Evolutionary conservation across 2,113 vertebrate species (phyloP), one percentile per base, ranked within the genome.

Genomic region (Pangasianodon gigas): DNA sequence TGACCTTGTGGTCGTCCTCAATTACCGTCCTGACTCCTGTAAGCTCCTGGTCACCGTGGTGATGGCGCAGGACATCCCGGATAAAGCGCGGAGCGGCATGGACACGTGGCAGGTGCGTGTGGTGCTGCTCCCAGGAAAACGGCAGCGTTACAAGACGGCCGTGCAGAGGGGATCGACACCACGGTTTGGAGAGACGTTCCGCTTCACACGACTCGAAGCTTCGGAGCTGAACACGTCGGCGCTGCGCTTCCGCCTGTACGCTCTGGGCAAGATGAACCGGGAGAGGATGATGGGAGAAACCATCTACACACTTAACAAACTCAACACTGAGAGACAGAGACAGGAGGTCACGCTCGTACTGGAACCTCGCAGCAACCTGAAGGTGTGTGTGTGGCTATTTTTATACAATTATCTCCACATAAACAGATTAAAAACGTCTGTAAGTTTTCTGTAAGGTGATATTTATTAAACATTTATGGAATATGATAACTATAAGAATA

Each of bases 201-300:
- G 96, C 86, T 98, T 99, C 89, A 92, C 94, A 0, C 97, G 96
- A 87, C 91, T 99, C 90, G 97, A 97, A 0, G 93, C 94, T 0
- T 94, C 95, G 0, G 97, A 99, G 4, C 91, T 99, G 92, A 91
- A 93, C 54, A 79, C 86, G 91, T 96, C 95, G 0, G 98, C 97
- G 0, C 0, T 99, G 29, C 95, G 98, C 13, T 99, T 99, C 95
- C 96, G 98, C 41, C 96, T 99, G 69, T 99, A 99, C 2, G 97
- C 98, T 0, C 95, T 98, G 81, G 97, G 96, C 9, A 96, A 96
- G 93, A 94, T 97, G 96, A 96, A 94, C 87, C 95, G 97, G 0
- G 97, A 98, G 94, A 96, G 94, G 87, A 98, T 99, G 98, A 99
- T 99, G 98, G 98, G 97, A 0, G 98, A 99, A 95, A 97, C 96